A percentile compares a stretch with the other conserved stretches of the same genome.
These are phyloP conservation scores for Pyrrhosoma nymphula DNA, from an alignment of 2,888 invertebrate genomes.

Conservation along the genomic window DNA sequence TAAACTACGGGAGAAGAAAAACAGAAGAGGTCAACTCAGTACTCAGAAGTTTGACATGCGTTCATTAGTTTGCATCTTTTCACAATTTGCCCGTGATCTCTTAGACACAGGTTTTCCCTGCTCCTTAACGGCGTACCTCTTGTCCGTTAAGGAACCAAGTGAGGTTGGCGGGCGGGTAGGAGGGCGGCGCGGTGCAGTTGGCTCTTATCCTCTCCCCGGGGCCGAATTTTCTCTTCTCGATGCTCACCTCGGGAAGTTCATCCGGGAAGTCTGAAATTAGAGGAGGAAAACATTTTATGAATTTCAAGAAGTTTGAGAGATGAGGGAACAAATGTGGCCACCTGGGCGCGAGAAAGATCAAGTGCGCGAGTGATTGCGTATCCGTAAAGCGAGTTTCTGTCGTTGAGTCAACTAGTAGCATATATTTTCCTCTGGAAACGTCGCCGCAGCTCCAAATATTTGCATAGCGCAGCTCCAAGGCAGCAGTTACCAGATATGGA, in stretches of 20 bases:
- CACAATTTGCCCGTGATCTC: no score
- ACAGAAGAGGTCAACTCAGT: no score
- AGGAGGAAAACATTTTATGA: not conserved
- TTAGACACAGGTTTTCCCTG: slow-evolving; percentile 71
- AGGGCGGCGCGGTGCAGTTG: slow-evolving; percentile 77
- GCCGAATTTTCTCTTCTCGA: slow-evolving; percentile 77
- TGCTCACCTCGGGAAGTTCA: slow-evolving; percentile 68
- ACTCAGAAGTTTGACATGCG: no score
- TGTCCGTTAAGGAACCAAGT: slow-evolving; percentile 79
- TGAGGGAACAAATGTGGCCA: not conserved
- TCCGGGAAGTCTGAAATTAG: slow-evolving; percentile 69
- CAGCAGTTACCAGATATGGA: not conserved
- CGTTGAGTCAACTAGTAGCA: not conserved
- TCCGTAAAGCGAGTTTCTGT: not conserved
- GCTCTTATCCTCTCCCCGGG: slow-evolving; percentile 77
- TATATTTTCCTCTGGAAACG: not conserved
- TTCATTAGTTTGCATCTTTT: no score
- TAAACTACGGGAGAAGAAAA: no score
- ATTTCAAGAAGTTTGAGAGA: not conserved
- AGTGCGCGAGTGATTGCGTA: not conserved
- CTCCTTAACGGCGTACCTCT: slow-evolving; percentile 73
- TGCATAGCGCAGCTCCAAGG: not conserved
- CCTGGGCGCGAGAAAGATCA: not conserved
- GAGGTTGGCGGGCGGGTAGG: slow-evolving; percentile 78
- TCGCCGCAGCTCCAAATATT: not conserved